Percentiles rank a stretch among this genome's conserved stretches.
Evolutionary conservation across 2,888 invertebrate genomes (phyloP).

Genomic region (Cynaeus angustus): DNA sequence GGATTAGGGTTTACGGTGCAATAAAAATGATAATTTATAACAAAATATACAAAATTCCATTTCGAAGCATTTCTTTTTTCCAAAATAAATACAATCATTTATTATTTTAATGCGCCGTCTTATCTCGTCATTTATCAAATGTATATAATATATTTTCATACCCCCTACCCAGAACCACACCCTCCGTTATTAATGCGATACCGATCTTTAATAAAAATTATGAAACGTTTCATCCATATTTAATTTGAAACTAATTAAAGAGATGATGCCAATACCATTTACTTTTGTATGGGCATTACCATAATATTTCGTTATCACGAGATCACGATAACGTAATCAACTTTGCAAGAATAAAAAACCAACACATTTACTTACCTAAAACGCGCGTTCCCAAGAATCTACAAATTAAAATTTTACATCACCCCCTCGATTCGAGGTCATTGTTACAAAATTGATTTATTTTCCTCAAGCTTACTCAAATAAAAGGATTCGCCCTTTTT

Average conservation of each 20-base stretch:
- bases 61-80: conserved; percentile 55
- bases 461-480: conserved; percentile 34
- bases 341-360: conserved; percentile 1
- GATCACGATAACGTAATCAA: not conserved
- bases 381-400: not conserved
- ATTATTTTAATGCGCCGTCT: conserved; percentile 61
- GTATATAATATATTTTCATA: conserved; percentile 58
- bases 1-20: conserved; percentile 72
- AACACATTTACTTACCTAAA: not conserved
- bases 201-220: conserved; percentile 69
- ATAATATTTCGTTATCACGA: conserved; percentile 20
- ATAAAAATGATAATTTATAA: conserved; percentile 72
- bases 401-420: conserved; percentile 20
- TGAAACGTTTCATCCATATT: conserved; percentile 66
- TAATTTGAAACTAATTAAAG: conserved; percentile 60
- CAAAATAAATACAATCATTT: conserved; percentile 65
- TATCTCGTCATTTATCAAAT: conserved; percentile 60
- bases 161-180: conserved; percentile 52
- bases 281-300: conserved; percentile 10
- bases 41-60: conserved; percentile 70
- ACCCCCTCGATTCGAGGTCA: conserved; percentile 6
- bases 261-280: conserved; percentile 38
- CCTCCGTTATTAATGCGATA: conserved; percentile 69
- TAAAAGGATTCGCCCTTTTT: conserved; percentile 41
- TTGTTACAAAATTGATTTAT: conserved; percentile 33